Evolutionary conservation across 2,113 vertebrate species (phyloP), one percentile per base, ranked within the genome.

Genomic region (Myotis yumanensis): DNA sequence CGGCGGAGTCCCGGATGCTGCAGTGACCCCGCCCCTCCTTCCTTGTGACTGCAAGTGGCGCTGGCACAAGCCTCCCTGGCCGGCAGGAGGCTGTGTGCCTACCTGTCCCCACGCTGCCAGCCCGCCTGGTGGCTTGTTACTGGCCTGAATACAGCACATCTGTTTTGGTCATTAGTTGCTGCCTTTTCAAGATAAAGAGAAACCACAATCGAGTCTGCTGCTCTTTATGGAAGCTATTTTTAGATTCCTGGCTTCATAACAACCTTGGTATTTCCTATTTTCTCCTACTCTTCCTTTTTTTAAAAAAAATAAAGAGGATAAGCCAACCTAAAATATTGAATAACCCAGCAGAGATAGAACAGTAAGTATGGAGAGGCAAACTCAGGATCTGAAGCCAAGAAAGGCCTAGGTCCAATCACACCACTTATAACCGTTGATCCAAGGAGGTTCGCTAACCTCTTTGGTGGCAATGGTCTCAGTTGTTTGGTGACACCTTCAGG

Each of bases 221-320:
- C 80, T 85, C 84, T 90, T 72, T 46, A 73, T 23, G 30, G 52
- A 79, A 59, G 73, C 40, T 94, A 96, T 91, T 94, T 95, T 96
- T 96, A 95, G 92, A 91, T 91, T 94, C 77, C 86, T 91, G 86
- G 73, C 89, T 91, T 89, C 57, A 77, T 93, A 82, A 82, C 84
- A 82, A 94, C 30, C 17, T 35, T 93, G 86, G 86, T 88, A 93
- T 96, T 94, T 95, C 89, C 80, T 86, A 89, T 95, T 95, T 57
- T 90, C 59, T 88, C 62, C 17, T 11, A 18, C 62, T 89, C 25
- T 66, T 46, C 8, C 5, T 17, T 46, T 37, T 59, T 86, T 32
- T 6, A 6, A 40, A 40, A 40, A 40, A 59, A 25, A 62, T 25
- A 35, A 83, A 69, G 57, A 91, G 59, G 43, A 43, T 43, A 16